Evolutionary conservation across 2,888 invertebrate genomes (phyloP), one percentile per base, ranked within the genome.

Genomic region (Lepidocyrtoides sp.): DNA sequence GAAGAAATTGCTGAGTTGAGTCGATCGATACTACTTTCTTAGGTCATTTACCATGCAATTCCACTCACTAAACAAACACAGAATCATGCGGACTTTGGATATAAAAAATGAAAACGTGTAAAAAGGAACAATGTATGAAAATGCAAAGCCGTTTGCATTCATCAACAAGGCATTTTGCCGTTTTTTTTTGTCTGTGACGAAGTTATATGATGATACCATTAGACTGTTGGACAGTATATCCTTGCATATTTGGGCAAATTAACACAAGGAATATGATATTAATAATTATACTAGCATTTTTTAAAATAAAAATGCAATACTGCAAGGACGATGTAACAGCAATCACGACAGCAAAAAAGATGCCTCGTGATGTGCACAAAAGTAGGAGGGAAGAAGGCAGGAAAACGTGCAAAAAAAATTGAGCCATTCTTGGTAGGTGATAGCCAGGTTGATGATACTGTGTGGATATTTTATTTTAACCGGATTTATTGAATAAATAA

Each of bases 321-420:
- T 29, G 14, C 8, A 63, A 63, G 20, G 26, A 14, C 26, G 57
- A 23, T 10, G 57, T 36, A 36, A 36, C 7, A 36, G 36, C 36
- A 51, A 51, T 51, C 51, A 51, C 51, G 51, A 51, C 51, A 51
- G 51, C 12, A 10, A 51, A 2, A 36, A 36, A 51, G 51, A n/a
- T 51, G 51, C 51, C 51, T n/a, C 51, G 12, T n/a, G 51, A 51
- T 51, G 12, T 1, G 51, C 4, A n/a, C 0, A 51, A n/a, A 14
- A 51, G 51, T 1, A 44, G 44, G 41, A 1, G 60, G 26, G 12
- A 10, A 26, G 12, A 26, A 3, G 26, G 26, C 20, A 75, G n/a
- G n/a, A 51, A 48, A 77, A 8, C 77, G 48, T 77, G 77, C 77
- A 84, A 84, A 81, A 84, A 83, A 69, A 4, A 4, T 84, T 69